Evolutionary conservation across 1,140 invertebrate species (phyloP).

Genomic region (Drosophila jambulina): DNA sequence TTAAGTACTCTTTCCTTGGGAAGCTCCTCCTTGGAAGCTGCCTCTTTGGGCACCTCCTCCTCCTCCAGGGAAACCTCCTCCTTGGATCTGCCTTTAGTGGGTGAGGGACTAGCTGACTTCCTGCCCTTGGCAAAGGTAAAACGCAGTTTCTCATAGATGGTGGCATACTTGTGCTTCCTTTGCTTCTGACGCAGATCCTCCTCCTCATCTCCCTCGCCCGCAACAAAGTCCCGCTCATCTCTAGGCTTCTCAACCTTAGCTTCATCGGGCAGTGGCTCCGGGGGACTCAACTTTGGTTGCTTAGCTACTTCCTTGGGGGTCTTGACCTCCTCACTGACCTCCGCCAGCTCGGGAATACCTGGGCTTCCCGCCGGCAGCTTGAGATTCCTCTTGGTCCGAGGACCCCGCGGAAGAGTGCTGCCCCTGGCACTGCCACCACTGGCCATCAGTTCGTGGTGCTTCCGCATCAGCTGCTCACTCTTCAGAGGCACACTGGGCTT

Average conservation of each 20-base stretch:
- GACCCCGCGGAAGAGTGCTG: background rate
- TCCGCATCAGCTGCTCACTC: constrained; percentile 69
- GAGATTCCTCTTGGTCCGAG: constrained; percentile 13
- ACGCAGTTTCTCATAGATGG: constrained; percentile 78
- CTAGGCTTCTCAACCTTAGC: background rate
- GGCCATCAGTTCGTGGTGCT: constrained; percentile 65
- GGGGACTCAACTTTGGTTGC: constrained; percentile 30
- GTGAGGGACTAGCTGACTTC: constrained; percentile 49
- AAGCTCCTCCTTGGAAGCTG: background rate
- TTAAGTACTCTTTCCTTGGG: background rate
- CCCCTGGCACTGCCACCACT: background rate
- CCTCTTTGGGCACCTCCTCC: background rate
- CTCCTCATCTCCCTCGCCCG: constrained; percentile 7
- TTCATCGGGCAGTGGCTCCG: constrained; percentile 6
- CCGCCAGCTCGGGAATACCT: constrained; percentile 20
- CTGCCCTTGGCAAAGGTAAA: constrained; percentile 62
- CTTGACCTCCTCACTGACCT: constrained; percentile 61
- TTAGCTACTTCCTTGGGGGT: constrained; percentile 31
- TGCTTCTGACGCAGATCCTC: constrained; percentile 62
- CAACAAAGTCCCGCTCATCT: constrained; percentile 3
- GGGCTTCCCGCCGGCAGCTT: constrained; percentile 15
- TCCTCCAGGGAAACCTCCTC: constrained; percentile 7
- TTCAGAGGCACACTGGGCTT: constrained; percentile 85
- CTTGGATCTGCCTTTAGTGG: constrained; percentile 22
- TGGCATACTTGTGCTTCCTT: constrained; percentile 76